Base-by-base conservation (phyloP, 2,888 invertebrate genomes). In the Tetragonula carbonaria region DNA sequence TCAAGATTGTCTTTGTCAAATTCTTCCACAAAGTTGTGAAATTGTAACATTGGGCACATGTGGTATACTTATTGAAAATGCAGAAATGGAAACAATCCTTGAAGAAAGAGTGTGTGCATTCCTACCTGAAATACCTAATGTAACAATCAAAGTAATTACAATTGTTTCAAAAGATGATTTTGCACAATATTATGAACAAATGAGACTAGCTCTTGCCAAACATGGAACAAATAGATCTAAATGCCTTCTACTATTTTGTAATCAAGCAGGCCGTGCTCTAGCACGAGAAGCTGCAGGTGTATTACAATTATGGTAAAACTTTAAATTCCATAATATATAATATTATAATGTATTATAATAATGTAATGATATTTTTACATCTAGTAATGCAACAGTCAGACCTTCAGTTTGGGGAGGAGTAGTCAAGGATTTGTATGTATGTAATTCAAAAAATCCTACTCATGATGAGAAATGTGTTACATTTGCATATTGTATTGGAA, bases 321-420 rank as follows among this genome's bases (percentile, higher is more conserved):
- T 6, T 28, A 21, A 53, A 28, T 33, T 62, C 55, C 23, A 3
- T n/a, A 50, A 23, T 5, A n/a, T 13, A 6, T 50, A 28, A 62
- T 63, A 57, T 14, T 50, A 67, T 18, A 57, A 6, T 33, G 14
- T 53, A 2, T 59, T 38, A 16, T 45, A 38, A 33, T 6, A 16
- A 57, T 38, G 78, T 28, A 38, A 74, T 38, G 21, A 57, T 73
- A 14, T 62, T 33, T 72, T 38, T 65, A 62, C 16, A 11, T 50
- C 55, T 59, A 75, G 87, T 28, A 75, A 59, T 18, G 13, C 55
- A 21, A 18, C 13, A 4, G n/a, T 63, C 75, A 82, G 78, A 81
- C 51, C 86, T 80, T 73, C 90, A 50, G 59, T 92, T 53, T 92
- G 92, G 89, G 93, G 93, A 80, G 93, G 94, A 18, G 82, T 92